Evolutionary conservation across 2,888 invertebrate genomes (phyloP), one percentile per base, ranked within the genome.

Genomic region (Agrypnus murinus): DNA sequence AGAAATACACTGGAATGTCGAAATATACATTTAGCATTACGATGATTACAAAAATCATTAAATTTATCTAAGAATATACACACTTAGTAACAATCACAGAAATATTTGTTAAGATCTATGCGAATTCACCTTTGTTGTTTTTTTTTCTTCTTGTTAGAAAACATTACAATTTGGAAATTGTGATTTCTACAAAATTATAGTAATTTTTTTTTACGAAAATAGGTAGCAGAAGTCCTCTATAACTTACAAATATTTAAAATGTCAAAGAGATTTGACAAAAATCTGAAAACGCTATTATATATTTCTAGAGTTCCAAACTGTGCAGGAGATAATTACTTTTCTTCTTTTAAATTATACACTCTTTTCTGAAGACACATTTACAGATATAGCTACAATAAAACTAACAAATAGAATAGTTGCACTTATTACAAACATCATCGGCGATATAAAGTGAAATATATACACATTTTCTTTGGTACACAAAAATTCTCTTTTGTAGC

Each of bases 41-140:
- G 82, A 78, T 79, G 81, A 81, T 80, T 80, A 82, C 80, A 81
- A 82, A 81, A 78, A 79, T 67, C 67, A 58, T 43, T 70, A 70
- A 67, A 64, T 73, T 73, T 69, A 64, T 74, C 71, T 74, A 73
- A 71, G 71, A 74, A 74, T 77, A 78, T 80, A 79, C 79, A 83
- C 83, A 84, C 81, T 80, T 82, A 34, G 83, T 81, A 83, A 83
- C 82, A 83, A 84, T 84, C 83, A 84, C 84, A 84, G 83, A 84
- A 82, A 82, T 79, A 80, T 79, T 81, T 79, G 77, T 77, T 78
- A 74, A 77, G 77, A 79, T 77, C 75, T 76, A 77, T 75, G 73
- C 76, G 75, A 74, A 73, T 75, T 73, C 73, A 75, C 73, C 72
- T 68, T n/a, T n/a, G n/a, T n/a, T n/a, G n/a, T n/a, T n/a, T n/a